Evolutionary conservation across 2,888 invertebrate genomes (phyloP).

Genomic region (Scaptomyza polygonia): DNA sequence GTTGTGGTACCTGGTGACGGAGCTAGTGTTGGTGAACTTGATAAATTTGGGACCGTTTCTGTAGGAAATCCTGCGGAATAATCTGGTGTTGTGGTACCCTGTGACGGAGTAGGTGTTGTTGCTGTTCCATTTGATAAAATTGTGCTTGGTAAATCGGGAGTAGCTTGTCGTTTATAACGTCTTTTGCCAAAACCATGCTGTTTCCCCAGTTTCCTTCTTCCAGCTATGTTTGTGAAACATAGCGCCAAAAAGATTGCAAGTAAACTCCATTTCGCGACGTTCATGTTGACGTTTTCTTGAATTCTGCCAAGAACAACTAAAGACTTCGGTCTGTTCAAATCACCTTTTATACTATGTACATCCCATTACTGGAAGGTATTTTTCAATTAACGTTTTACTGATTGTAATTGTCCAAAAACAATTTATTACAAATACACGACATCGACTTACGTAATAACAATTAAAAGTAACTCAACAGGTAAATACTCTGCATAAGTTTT

Average conservation of each 20-base stretch:
- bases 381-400: neutral
- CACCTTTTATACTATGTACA: neutral
- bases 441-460: neutral
- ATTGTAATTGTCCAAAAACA: neutral
- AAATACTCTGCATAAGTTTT: neutral
- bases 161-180: no score
- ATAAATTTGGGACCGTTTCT: no score
- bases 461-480: neutral
- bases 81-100: no score
- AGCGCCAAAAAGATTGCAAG: neutral
- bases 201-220: no score
- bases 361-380: neutral
- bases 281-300: neutral
- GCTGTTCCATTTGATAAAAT: no score
- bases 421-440: neutral
- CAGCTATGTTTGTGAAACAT: neutral
- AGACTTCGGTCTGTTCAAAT: neutral
- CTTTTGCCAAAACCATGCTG: no score
- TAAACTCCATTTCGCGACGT: neutral
- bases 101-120: no score
- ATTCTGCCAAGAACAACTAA: neutral
- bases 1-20: no score
- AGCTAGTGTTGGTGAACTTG: no score
- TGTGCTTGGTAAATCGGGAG: no score
- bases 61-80: no score